Percentiles rank a stretch among this genome's conserved stretches.
Conservation (phyloP, 1,140 invertebrate genomes). For the Ericerus pela region DNA sequence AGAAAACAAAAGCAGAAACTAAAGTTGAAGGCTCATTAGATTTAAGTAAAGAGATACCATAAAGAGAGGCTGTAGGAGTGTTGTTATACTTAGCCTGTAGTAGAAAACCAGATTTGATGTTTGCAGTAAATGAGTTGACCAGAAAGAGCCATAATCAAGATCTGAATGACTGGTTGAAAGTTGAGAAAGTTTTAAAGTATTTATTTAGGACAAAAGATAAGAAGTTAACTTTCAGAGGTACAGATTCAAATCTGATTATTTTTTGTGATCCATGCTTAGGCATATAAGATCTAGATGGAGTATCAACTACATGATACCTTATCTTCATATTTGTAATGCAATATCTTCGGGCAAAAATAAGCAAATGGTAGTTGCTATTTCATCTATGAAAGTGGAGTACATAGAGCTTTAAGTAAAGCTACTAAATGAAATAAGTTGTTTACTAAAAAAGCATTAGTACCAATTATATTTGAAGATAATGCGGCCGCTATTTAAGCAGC, state of each 20-base stretch:
- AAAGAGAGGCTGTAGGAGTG: conserved; percentile 28
- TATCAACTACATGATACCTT: conserved; percentile 22
- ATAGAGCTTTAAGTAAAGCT: conserved; percentile 23
- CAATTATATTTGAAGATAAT: too few species aligned
- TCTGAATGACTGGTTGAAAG: conserved; percentile 27
- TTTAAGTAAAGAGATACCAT: conserved; percentile 19
- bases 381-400: conserved; percentile 29
- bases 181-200: conserved; percentile 31
- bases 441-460: too few species aligned
- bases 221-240: not conserved
- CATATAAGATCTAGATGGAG: conserved; percentile 11
- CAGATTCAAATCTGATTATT: too few species aligned
- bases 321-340: conserved; percentile 18
- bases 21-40: conserved; percentile 16
- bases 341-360: conserved; percentile 26
- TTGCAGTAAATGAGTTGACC: conserved; percentile 26
- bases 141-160: conserved; percentile 23
- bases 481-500: too few species aligned
- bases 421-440: too few species aligned
- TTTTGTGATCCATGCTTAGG: conserved; percentile 20
- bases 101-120: conserved; percentile 31
- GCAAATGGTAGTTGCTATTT: conserved; percentile 27
- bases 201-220: conserved; percentile 29
- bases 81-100: conserved; percentile 29
- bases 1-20: too few species aligned